Conservation (phyloP, 1,140 invertebrate species). For the Drosophila malerkotliana region DNA sequence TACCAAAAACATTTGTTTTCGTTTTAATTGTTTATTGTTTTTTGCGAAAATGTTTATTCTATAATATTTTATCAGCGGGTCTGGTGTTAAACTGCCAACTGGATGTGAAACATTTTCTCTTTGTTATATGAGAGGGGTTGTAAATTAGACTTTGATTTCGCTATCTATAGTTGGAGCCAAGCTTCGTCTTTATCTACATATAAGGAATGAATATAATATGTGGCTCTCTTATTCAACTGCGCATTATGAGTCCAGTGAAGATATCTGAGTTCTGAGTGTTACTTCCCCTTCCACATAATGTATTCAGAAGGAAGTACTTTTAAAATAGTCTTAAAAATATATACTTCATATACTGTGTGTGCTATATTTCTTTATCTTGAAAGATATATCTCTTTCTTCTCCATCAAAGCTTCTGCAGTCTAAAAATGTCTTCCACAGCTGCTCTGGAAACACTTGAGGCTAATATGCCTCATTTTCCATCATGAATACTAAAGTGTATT, state of each 20-base stretch:
- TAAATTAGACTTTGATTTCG: constrained; percentile 29
- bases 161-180: constrained; percentile 36
- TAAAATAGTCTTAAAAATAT: too few relatives aligned
- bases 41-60: constrained; percentile 10
- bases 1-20: constrained; percentile 20
- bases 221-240: constrained; percentile 29
- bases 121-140: background rate
- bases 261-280: background rate
- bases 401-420: background rate
- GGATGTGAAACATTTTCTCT: constrained; percentile 31
- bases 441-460: constrained; percentile 16
- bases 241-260: constrained; percentile 18
- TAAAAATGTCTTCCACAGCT: constrained; percentile 7
- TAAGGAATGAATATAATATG: background rate
- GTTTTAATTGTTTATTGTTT: constrained; percentile 32
- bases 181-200: background rate
- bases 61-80: constrained; percentile 29
- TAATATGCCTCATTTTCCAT: constrained; percentile 16
- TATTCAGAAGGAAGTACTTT: background rate
- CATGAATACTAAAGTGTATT: constrained; percentile 1
- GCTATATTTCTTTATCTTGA: background rate
- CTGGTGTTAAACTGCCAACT: constrained; percentile 34
- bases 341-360: too few relatives aligned
- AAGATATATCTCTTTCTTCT: background rate
- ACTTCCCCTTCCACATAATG: background rate